These are phyloP conservation scores for Ageneiosus marmoratus DNA, from an alignment of 2,113 vertebrate genomes.

Conservation along the genomic window DNA sequence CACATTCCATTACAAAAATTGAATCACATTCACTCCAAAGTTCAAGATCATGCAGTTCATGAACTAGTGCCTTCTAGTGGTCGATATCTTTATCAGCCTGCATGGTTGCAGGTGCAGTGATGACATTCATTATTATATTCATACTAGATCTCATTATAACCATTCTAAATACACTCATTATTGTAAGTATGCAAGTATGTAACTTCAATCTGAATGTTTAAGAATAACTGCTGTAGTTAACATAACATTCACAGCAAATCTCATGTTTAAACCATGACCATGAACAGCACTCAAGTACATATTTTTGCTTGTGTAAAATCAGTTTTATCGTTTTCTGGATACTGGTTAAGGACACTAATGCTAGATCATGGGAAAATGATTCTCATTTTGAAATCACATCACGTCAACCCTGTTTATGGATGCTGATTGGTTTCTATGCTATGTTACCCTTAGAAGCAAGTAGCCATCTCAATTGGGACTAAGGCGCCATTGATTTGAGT, in stretches of 20 bases:
- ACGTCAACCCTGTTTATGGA: conserved; percentile 1
- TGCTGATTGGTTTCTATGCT: conserved; percentile 32
- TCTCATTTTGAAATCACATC: not conserved
- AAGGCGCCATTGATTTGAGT: conserved; percentile 39
- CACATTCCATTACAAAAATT: not conserved
- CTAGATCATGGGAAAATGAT: conserved; percentile 4
- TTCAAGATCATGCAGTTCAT: not conserved
- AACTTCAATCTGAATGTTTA: not conserved
- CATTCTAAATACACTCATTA: not conserved
- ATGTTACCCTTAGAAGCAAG: conserved; percentile 36
- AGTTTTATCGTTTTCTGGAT: not conserved
- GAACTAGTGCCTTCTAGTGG: conserved; percentile 33
- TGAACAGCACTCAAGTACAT: not conserved
- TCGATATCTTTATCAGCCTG: not conserved
- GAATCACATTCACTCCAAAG: conserved; percentile 1
- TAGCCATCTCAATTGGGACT: conserved; percentile 26
- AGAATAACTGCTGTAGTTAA: not conserved
- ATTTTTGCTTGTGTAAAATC: not conserved
- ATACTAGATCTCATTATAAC: not conserved
- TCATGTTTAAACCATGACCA: not conserved
- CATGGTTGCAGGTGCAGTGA: not conserved
- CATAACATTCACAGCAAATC: not conserved
- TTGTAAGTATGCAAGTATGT: not conserved
- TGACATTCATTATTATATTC: not conserved
- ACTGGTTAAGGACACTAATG: not conserved